Conservation (phyloP, 2,113 vertebrate genomes). For the Gymnogyps californianus region DNA sequence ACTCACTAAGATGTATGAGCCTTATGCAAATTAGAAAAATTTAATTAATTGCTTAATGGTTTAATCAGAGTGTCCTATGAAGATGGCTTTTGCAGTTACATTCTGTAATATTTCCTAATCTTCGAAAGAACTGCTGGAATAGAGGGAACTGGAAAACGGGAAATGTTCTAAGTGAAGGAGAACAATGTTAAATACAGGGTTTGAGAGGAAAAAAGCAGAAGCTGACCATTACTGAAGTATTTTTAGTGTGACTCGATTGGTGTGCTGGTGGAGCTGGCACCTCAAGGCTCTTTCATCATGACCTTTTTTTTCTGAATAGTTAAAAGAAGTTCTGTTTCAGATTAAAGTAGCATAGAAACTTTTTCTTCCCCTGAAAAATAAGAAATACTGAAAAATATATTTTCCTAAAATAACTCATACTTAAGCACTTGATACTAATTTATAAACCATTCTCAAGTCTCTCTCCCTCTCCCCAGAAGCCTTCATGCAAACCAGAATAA, state of each 20-base stretch:
- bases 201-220: slow-evolving; percentile 30
- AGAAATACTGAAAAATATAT: not conserved
- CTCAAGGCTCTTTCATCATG: not conserved
- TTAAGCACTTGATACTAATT: not conserved
- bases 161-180: not conserved
- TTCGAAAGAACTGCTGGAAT: not conserved
- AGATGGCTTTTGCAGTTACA: not conserved
- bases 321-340: not conserved
- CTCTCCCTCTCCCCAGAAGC: not conserved
- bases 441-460: not conserved
- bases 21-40: not conserved
- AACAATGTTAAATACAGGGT: not conserved
- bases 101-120: not conserved
- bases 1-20: not conserved
- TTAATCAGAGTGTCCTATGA: not conserved
- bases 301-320: not conserved
- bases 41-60: not conserved
- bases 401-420: not conserved
- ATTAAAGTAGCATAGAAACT: not conserved
- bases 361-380: not conserved
- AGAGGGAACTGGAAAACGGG: not conserved
- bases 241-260: not conserved
- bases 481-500: not conserved
- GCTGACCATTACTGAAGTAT: slow-evolving; percentile 21
- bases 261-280: not conserved